Base-by-base conservation (phyloP, 2,888 invertebrate species). In the Helobdella robusta region DNA sequence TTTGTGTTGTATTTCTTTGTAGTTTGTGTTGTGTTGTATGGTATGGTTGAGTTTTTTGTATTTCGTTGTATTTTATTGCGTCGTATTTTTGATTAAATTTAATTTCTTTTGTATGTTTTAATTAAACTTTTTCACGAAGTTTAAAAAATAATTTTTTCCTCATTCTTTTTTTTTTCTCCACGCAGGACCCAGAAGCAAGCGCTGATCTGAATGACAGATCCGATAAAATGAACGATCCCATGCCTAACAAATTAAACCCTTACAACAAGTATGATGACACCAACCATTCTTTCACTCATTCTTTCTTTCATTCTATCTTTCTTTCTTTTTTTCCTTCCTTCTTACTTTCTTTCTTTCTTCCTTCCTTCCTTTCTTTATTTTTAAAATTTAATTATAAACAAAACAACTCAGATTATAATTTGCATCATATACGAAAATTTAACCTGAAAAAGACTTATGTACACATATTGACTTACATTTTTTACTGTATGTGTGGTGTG, bases 121-220 rank as follows among this genome's bases (percentile, higher is more conserved):
- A n/a, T n/a, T n/a, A n/a, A n/a, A n/a, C n/a, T n/a, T n/a, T n/a
- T n/a, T n/a, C n/a, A n/a, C n/a, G n/a, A n/a, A n/a, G n/a, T n/a
- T n/a, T n/a, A n/a, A n/a, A n/a, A n/a, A n/a, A n/a, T n/a, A n/a
- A n/a, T n/a, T n/a, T n/a, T n/a, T n/a, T n/a, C n/a, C n/a, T n/a
- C n/a, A n/a, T 28, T 44, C 68, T 23, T 36, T 59, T 62, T 61
- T 5, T 48, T 15, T n/a, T 40, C 44, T n/a, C 34, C 3, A 35
- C 72, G 25, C 66, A 80, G 80, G 79, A 79, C 64, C 73, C 79
- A 0, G 66, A 73, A 50, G 78, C 79, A 18, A 82, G 81, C 68
- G 76, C 75, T 20, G 81, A 69, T 59, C n/a, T 69, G 34, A 69
- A 68, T 59, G 66, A 66, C 35, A 46, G 40, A 18, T 20, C 25